A percentile compares a stretch with the other conserved stretches of the same genome.
These are phyloP conservation scores for Delichon dasypus DNA, from an alignment of 2,797 vertebrate species.

Conservation along the genomic window DNA sequence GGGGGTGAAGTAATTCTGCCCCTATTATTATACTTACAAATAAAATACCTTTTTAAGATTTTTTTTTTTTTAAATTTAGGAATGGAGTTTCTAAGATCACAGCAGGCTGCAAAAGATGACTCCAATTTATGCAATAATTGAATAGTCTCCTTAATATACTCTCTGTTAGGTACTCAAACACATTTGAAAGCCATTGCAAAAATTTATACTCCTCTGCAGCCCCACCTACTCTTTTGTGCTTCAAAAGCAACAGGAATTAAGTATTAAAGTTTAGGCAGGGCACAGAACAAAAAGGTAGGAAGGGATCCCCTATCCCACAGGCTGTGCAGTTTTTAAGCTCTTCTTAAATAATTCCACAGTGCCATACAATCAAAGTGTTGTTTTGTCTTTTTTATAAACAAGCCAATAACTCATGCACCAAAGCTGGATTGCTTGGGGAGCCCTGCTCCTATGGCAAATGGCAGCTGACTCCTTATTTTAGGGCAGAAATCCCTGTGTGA, in stretches of 20 bases:
- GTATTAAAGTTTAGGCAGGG: not conserved
- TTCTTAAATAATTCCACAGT: not conserved
- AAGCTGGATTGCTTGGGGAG: not conserved
- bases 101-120: not conserved
- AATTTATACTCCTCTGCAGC: not conserved
- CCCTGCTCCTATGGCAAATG: not conserved
- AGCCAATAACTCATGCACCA: not conserved
- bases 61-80: conserved; percentile 5
- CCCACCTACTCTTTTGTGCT: rapidly evolving
- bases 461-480: not conserved
- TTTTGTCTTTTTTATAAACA: not conserved
- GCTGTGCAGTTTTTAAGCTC: not conserved
- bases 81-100: not conserved
- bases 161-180: not conserved
- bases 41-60: not conserved
- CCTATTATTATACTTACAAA: conserved; percentile 19
- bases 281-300: not conserved
- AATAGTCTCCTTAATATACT: conserved; percentile 17
- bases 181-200: not conserved
- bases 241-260: not conserved
- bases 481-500: not conserved
- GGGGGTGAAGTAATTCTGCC: not conserved
- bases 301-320: not conserved
- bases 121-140: conserved; percentile 25
- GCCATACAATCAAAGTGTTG: not conserved